Percentiles rank a stretch among this genome's conserved stretches.
phyloP scores from a whole-genome alignment of 2,113 vertebrate species.

The Clarias gariepinus region DNA sequence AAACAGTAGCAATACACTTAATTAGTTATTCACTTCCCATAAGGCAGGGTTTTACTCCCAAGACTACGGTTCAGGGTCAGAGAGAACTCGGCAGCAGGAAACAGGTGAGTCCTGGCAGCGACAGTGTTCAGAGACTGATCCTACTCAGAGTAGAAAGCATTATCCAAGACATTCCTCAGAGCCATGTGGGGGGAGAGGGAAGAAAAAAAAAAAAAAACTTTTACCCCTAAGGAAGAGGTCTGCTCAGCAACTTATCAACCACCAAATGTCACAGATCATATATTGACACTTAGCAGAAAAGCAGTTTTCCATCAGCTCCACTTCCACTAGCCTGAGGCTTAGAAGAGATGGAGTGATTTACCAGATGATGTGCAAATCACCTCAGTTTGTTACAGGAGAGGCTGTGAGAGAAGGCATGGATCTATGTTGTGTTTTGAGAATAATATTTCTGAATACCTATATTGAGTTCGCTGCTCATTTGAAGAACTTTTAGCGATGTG shows the following conservation, averaged over 20 bases:
- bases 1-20: slow-evolving; percentile 14
- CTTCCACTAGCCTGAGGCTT: slow-evolving; percentile 31
- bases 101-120: slow-evolving; percentile 1
- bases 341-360: slow-evolving; percentile 35
- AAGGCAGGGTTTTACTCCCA: not conserved
- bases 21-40: slow-evolving; percentile 11
- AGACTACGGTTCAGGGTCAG: slow-evolving; percentile 9
- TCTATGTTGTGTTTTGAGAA: not conserved
- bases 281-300: slow-evolving; percentile 46
- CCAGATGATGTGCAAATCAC: slow-evolving; percentile 31
- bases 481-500: not conserved
- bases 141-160: slow-evolving; percentile 5
- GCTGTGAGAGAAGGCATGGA: not conserved
- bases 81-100: slow-evolving; percentile 9
- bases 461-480: not conserved
- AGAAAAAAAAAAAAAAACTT: not conserved
- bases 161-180: slow-evolving; percentile 28
- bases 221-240: not conserved
- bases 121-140: slow-evolving; percentile 4
- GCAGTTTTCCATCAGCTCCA: slow-evolving; percentile 40
- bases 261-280: slow-evolving; percentile 42
- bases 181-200: not conserved
- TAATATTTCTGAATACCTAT: not conserved
- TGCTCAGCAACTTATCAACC: slow-evolving; percentile 38
- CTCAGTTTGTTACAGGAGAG: slow-evolving; percentile 14